These are phyloP conservation scores for Oryctes rhinoceros DNA, from an alignment of 1,140 invertebrate genomes.

Conservation along the genomic window DNA sequence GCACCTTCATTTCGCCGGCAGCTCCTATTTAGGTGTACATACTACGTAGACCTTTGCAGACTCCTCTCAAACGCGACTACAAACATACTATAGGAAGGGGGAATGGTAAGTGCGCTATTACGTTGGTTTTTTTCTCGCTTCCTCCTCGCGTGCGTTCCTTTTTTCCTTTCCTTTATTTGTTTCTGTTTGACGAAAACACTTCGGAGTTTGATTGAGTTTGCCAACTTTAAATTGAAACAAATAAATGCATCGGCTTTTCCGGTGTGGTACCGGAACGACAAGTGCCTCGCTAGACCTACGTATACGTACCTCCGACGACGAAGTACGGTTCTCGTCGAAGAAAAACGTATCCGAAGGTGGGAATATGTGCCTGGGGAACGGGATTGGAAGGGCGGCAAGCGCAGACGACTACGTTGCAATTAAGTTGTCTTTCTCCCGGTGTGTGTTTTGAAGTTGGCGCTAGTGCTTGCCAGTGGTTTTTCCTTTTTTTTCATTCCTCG, in stretches of 20 bases:
- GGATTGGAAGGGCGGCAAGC: not conserved
- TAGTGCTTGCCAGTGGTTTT: not conserved
- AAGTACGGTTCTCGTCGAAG: not conserved
- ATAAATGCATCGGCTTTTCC: conserved; percentile 35
- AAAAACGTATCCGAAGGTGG: not conserved
- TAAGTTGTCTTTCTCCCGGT: conserved; percentile 19
- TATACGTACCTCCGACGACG: not conserved
- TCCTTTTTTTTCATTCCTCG: not conserved
- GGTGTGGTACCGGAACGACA: conserved; percentile 16
- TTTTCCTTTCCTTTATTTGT: conserved; percentile 5
- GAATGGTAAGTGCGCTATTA: conserved; percentile 23
- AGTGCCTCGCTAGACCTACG: not conserved
- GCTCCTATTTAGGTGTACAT: not conserved
- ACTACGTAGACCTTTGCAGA: not conserved
- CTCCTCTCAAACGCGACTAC: not conserved
- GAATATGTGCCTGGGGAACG: not conserved
- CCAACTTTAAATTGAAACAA: conserved; percentile 36
- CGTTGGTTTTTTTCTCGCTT: conserved; percentile 3
- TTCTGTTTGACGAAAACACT: conserved; percentile 30
- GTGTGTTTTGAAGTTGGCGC: not conserved
- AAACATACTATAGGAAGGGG: not conserved
- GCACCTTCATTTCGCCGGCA: not conserved
- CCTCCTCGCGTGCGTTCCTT: not conserved
- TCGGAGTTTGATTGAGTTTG: conserved; percentile 29
- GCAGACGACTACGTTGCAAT: not conserved